Base-by-base conservation (phyloP, 2,113 vertebrate species). In the Neopipo cinnamomea region DNA sequence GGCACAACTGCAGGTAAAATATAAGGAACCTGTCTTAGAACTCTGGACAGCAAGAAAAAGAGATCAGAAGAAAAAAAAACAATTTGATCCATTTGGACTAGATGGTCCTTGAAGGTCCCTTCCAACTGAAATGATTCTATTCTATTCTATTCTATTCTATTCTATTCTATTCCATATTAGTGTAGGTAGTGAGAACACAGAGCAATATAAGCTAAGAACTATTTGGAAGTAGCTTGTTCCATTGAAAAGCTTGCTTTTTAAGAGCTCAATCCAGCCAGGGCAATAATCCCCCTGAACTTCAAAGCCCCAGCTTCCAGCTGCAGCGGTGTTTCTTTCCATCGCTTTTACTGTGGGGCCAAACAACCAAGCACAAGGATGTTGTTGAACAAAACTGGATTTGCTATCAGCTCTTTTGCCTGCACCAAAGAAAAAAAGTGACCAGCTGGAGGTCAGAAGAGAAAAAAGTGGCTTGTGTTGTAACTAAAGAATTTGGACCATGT, bases 261-360 rank as follows among this genome's bases (percentile, higher is more conserved):
- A 74, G 24, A 77, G 28, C 17, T 80, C 63, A 65, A 0, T 71
- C 24, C 53, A 85, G 12, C 8, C 33, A 75, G 11, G 4, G 5
- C 35, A 81, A 62, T 35, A 70, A 58, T 27, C 20, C 9, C 5
- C 5, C 25, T 6, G 5, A 46, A 15, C 8, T 65, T 73, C 49
- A 68, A 71, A 85, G 31, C 37, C 21, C 41, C 20, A 28, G 46
- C 42, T 94, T 75, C 56, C 66, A 81, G 6, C 15, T 81, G 52
- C 35, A 42, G 15, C 8, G 21, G 2, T 74, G 24, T 58, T 78
- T 86, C 30, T 84, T 91, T 72, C 49, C 23, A 61, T 46, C 7
- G 14, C 7, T 71, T 88, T 78, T 31, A 18, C 72, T 20, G 8
- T 39, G 37, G 23, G 31, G 39, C 18, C 0, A 0, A 86, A 68